Percentiles rank a stretch among this genome's conserved stretches.
Evolutionary conservation across 92 coral and sea anemone species (phyloP).

Genomic region (Nematostella vectensis): DNA sequence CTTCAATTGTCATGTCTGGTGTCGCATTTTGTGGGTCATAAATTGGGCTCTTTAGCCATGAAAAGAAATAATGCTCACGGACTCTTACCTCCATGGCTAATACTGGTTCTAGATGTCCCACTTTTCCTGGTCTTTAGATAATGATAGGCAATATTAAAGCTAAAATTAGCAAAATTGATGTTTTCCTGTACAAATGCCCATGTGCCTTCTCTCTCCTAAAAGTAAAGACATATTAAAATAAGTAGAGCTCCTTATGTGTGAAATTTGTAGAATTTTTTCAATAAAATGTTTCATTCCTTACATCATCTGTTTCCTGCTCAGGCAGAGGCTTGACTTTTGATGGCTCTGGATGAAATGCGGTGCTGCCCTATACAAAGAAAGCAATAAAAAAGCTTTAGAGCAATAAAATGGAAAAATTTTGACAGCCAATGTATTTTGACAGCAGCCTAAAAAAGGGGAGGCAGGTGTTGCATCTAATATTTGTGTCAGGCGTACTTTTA

Average conservation of each 20-base stretch:
- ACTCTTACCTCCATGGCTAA: not conserved
- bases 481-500: too few species aligned
- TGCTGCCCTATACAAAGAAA: not conserved
- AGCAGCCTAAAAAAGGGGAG: too few species aligned
- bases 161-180: constrained; percentile 69
- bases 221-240: constrained; percentile 1
- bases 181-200: constrained; percentile 69
- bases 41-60: too few species aligned
- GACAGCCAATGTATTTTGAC: too few species aligned
- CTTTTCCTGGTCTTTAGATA: constrained; percentile 50
- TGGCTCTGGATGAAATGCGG: not conserved
- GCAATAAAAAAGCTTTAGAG: not conserved
- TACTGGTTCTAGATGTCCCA: constrained; percentile 1
- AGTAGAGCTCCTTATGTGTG: not conserved
- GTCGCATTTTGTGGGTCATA: too few species aligned
- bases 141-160: constrained; percentile 79
- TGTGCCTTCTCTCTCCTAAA: constrained; percentile 46
- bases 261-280: too few species aligned
- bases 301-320: constrained; percentile 43
- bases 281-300: too few species aligned
- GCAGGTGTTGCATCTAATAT: too few species aligned
- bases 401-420: not conserved
- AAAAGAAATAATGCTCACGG: too few species aligned
- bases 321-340: constrained; percentile 58
- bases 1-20: too few species aligned